Conservation (phyloP, 2,797 vertebrate species). For the Garrulus glandarius region DNA sequence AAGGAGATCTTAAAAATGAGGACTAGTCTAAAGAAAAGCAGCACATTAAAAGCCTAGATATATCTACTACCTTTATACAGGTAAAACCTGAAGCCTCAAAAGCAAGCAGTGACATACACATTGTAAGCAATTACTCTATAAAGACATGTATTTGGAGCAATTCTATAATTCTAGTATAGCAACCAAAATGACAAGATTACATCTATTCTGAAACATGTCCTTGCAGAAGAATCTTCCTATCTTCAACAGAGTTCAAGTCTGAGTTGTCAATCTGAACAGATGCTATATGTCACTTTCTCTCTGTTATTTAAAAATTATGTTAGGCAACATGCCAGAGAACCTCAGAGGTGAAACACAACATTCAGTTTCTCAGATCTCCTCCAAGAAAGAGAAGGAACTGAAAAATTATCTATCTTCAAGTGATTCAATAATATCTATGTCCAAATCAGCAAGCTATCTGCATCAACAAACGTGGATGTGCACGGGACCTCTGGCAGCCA, state of each 20-base stretch:
- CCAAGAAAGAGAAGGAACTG: not conserved
- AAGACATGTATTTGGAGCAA: not conserved
- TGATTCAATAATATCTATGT: not conserved
- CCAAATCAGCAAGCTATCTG: not conserved
- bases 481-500: not conserved
- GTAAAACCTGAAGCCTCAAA: not conserved
- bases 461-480: not conserved
- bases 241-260: not conserved
- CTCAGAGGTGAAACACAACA: not conserved
- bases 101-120: not conserved
- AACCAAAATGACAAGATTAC: not conserved
- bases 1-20: not conserved
- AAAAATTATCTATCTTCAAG: not conserved
- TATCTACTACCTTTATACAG: not conserved
- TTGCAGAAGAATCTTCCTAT: not conserved
- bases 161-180: not conserved
- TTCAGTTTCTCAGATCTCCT: not conserved
- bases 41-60: not conserved
- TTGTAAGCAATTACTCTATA: not conserved
- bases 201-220: not conserved
- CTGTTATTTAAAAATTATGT: not conserved
- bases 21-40: not conserved
- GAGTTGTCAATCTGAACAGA: not conserved
- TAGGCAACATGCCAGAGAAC: not conserved
- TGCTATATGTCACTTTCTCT: not conserved